phyloP scores from a whole-genome alignment of 2,797 vertebrate genomes.

The Gila robusta region DNA sequence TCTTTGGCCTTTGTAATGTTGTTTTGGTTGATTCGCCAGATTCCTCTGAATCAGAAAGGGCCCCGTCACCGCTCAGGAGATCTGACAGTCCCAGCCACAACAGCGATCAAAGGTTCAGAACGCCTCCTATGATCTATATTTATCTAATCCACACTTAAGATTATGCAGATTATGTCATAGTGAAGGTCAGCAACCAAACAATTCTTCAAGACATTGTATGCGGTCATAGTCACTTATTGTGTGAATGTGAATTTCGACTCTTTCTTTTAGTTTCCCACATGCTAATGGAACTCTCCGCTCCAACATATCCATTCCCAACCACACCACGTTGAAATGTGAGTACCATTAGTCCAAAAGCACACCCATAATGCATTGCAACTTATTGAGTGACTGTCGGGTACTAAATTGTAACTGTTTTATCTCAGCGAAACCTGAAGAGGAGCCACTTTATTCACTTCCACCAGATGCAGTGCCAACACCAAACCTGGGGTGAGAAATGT shows the following conservation, averaged over 20 bases:
- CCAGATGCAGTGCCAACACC: constrained; percentile 78
- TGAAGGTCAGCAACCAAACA: not conserved
- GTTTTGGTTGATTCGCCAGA: constrained; percentile 65
- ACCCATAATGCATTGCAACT: not conserved
- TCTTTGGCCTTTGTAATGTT: not conserved
- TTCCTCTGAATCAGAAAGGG: constrained; percentile 70
- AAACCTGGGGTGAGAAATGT: constrained; percentile 72
- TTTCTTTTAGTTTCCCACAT: constrained; percentile 66
- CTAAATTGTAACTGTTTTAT: constrained; percentile 28
- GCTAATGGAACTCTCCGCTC: constrained; percentile 61
- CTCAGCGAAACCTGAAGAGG: constrained; percentile 74
- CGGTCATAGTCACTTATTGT: not conserved
- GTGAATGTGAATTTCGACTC: not conserved
- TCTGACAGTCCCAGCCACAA: constrained; percentile 73
- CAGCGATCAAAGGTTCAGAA: constrained; percentile 66
- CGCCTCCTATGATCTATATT: not conserved
- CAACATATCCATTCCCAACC: constrained; percentile 57
- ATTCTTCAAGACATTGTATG: not conserved
- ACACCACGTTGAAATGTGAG: constrained; percentile 74
- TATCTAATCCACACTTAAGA: constrained; percentile 6
- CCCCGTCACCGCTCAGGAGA: constrained; percentile 69
- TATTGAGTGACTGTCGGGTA: not conserved
- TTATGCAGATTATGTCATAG: not conserved
- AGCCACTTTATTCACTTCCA: constrained; percentile 83
- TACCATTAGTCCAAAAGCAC: not conserved